These are phyloP conservation scores for Melanitta fusca DNA, from an alignment of 2,797 vertebrate species.

Conservation along the genomic window DNA sequence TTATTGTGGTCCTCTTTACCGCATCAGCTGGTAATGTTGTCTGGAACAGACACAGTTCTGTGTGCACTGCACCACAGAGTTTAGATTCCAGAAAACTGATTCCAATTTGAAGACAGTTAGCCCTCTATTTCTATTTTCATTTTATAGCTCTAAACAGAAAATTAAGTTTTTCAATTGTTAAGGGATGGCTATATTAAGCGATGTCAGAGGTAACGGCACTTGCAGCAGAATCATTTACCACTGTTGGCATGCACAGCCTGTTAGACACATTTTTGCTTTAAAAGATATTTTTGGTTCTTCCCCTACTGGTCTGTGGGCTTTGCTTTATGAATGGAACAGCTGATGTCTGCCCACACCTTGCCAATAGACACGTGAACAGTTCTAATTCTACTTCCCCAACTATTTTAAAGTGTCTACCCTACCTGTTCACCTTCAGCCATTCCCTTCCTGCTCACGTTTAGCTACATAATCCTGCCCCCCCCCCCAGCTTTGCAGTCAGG, in stretches of 20 bases:
- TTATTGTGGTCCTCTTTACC: not conserved
- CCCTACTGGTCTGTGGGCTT: not conserved
- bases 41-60: not conserved
- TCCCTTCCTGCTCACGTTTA: conserved; percentile 39
- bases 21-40: not conserved
- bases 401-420: not conserved
- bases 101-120: not conserved
- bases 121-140: not conserved
- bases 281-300: not conserved
- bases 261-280: not conserved
- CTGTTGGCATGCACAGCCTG: not conserved
- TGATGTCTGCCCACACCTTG: not conserved
- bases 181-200: not conserved
- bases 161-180: not conserved
- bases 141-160: not conserved
- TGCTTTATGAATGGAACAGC: not conserved
- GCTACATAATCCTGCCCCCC: conserved; percentile 25
- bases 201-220: not conserved
- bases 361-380: not conserved
- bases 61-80: not conserved
- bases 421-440: conserved; percentile 41
- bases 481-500: conserved; percentile 30
- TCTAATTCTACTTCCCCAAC: not conserved
- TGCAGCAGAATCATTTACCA: not conserved
- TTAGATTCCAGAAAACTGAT: not conserved